These are phyloP conservation scores for Drosophila rhopaloa DNA, from an alignment of 1,140 invertebrate species.

Conservation along the genomic window DNA sequence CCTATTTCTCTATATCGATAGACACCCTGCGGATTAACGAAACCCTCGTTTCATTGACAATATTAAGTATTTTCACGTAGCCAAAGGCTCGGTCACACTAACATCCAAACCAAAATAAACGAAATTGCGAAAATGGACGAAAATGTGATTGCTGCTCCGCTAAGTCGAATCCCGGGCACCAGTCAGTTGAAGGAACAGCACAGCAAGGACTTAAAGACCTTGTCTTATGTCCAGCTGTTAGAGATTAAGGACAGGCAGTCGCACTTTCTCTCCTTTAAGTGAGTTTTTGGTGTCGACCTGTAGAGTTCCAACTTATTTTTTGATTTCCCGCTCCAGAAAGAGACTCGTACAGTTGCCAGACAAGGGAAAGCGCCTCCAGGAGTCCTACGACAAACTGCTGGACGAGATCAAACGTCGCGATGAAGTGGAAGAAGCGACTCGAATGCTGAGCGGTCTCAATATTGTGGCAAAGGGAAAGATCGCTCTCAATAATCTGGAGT, in stretches of 20 bases:
- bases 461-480: constrained; percentile 86
- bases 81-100: constrained; percentile 1
- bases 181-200: constrained; percentile 52
- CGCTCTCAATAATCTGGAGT: constrained; percentile 88
- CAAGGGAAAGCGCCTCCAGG: constrained; percentile 88
- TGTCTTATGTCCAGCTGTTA: constrained; percentile 84
- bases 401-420: constrained; percentile 86
- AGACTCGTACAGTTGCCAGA: constrained; percentile 87
- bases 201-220: constrained; percentile 83
- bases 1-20: neutral
- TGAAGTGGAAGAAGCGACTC: constrained; percentile 87
- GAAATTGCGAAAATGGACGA: constrained; percentile 33
- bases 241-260: constrained; percentile 86
- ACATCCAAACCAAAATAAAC: constrained; percentile 12
- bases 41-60: neutral
- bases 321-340: constrained; percentile 40
- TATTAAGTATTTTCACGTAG: neutral
- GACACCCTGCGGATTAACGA: neutral
- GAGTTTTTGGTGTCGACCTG: constrained; percentile 51
- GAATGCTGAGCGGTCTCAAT: constrained; percentile 87
- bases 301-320: constrained; percentile 1
- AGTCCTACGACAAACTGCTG: constrained; percentile 86
- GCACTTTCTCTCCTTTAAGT: constrained; percentile 86
- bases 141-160: constrained; percentile 37
- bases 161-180: constrained; percentile 56